Evolutionary conservation across 2,113 vertebrate genomes (phyloP), one percentile per base, ranked within the genome.

Genomic region (Paedocypris sp.): DNA sequence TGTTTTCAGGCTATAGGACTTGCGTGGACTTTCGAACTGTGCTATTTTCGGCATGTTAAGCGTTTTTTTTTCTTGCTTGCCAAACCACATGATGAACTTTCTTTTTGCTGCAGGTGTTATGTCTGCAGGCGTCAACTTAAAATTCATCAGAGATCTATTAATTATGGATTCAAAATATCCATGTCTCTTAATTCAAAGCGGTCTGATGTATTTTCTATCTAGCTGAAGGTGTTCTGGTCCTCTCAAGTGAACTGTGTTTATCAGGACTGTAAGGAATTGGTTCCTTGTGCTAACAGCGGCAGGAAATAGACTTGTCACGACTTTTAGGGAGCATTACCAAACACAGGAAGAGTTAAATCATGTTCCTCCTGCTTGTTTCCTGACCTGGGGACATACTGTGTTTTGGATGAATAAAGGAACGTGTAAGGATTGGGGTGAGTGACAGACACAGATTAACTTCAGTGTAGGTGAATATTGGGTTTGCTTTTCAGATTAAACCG

Each of bases 251-350:
- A 11, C 18, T 26, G 32, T 4, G 22, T 26, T 31, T 31, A 16
- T 50, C 23, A 22, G 45, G 20, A 41, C 25, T 66, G 19, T 60
- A 49, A 39, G 36, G 9, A 7, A 53, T 57, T 51, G 57, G 41
- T 56, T 43, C 39, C 15, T 15, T 2, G 4, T 18, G 39, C 23
- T 19, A 6, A 38, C 16, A 7, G 32, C 20, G 31, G 18, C 32
- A 39, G 62, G 41, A 56, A 54, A 47, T 41, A 33, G 16, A 28
- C 29, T 18, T 19, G 29, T 45, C 31, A 64, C 36, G 39, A 54
- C 51, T 47, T 31, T 56, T 43, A 31, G 51, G 9, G 62, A 48
- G 20, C 22, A 47, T 64, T 56, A 47, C 50, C 13, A 6, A 58
- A 18, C 35, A 8, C 43, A 32, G 18, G 13, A 56, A 28, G 36